Evolutionary conservation across 2,797 vertebrate species (phyloP).

Genomic region (Nannoperca australis): DNA sequence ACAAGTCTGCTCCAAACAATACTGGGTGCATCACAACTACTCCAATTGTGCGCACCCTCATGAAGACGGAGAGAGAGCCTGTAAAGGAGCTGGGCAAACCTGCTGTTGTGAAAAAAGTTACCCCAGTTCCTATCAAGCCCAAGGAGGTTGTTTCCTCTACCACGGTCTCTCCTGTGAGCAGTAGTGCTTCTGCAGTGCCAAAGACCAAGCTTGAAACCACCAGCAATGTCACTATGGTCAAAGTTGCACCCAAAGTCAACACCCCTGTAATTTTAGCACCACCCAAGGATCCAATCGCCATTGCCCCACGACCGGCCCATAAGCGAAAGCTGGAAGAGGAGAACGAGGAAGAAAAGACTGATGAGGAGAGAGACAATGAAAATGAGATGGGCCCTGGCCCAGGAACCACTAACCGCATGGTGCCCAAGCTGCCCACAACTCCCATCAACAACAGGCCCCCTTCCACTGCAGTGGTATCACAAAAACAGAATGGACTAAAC

Average conservation of each 20-base stretch:
- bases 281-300: slow-evolving; percentile 76
- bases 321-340: slow-evolving; percentile 82
- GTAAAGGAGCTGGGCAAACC: slow-evolving; percentile 76
- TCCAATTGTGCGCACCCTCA: slow-evolving; percentile 77
- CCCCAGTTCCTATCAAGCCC: slow-evolving; percentile 81
- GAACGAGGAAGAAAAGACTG: slow-evolving; percentile 80
- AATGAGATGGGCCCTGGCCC: slow-evolving; percentile 64
- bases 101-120: slow-evolving; percentile 71
- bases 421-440: slow-evolving; percentile 83
- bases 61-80: slow-evolving; percentile 76
- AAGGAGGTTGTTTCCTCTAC: slow-evolving; percentile 79
- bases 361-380: slow-evolving; percentile 80
- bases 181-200: slow-evolving; percentile 77
- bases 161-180: slow-evolving; percentile 64
- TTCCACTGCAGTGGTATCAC: slow-evolving; percentile 65
- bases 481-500: slow-evolving; percentile 87
- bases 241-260: slow-evolving; percentile 82
- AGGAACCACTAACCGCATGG: slow-evolving; percentile 81
- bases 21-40: slow-evolving; percentile 72
- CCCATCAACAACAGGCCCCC: slow-evolving; percentile 80
- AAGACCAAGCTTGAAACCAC: slow-evolving; percentile 85
- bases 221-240: slow-evolving; percentile 83
- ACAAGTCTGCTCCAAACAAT: slow-evolving; percentile 79
- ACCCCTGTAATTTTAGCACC: slow-evolving; percentile 69
- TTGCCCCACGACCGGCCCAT: slow-evolving; percentile 73